phyloP scores from a whole-genome alignment of 1,140 invertebrate genomes.

The Drosophila obscura region DNA sequence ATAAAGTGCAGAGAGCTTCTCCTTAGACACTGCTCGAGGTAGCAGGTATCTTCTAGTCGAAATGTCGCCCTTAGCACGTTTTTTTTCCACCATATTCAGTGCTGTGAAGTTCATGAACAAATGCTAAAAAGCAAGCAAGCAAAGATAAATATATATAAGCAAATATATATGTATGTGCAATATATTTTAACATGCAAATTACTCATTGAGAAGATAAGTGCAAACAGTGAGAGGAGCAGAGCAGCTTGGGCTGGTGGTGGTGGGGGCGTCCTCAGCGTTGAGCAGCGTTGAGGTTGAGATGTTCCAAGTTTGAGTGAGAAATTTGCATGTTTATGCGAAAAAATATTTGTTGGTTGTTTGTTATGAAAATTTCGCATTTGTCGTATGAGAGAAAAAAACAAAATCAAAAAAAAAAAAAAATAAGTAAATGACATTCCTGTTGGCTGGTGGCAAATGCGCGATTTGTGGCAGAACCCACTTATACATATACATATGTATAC shows the following conservation, averaged over 20 bases:
- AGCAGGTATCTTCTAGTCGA: conserved; percentile 14
- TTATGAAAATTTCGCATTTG: conserved; percentile 59
- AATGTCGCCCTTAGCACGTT: too few species aligned
- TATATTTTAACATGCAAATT: conserved; percentile 76
- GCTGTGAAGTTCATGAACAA: conserved; percentile 71
- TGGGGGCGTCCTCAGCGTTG: too few species aligned
- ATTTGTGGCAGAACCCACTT: conserved; percentile 30
- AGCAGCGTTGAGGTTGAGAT: too few species aligned
- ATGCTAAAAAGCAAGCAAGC: conserved; percentile 41
- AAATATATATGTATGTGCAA: conserved; percentile 22
- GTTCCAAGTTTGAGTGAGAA: conserved; percentile 43
- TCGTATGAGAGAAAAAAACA: conserved; percentile 9
- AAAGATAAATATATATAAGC: conserved; percentile 38
- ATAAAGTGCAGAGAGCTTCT: too few species aligned
- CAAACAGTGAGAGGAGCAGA: conserved; percentile 13
- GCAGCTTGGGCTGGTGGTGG: neutral
- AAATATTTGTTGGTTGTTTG: conserved; percentile 56
- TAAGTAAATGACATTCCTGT: too few species aligned
- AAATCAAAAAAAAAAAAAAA: too few species aligned
- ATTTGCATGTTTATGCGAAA: conserved; percentile 80
- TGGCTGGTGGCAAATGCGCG: conserved; percentile 27
- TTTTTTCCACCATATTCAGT: neutral
- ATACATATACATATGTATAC: neutral
- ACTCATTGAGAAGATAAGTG: conserved; percentile 66
- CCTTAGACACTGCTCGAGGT: too few species aligned